Conservation (phyloP, 2,797 vertebrate species). For the Onychomys leucogaster region DNA sequence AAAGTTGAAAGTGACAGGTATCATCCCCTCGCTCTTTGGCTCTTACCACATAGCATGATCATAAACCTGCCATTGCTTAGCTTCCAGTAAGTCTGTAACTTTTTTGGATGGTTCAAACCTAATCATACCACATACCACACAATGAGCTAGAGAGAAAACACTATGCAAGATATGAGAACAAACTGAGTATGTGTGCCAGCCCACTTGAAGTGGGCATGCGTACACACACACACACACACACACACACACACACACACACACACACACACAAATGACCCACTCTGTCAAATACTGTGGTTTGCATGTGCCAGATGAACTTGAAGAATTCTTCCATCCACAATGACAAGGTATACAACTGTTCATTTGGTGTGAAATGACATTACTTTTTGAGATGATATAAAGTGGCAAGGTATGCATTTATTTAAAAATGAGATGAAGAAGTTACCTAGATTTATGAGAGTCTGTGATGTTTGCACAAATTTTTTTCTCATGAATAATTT, state of each 20-base stretch:
- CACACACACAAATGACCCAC: neutral
- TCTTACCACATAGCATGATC: neutral
- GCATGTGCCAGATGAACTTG: neutral
- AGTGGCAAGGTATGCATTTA: slow-evolving; percentile 59
- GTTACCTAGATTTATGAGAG: slow-evolving; percentile 82
- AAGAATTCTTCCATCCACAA: neutral
- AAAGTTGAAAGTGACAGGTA: neutral
- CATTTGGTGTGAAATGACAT: slow-evolving; percentile 37
- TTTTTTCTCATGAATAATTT: slow-evolving; percentile 64
- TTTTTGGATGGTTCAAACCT: neutral
- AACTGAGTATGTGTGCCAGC: neutral
- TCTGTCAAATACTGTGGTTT: neutral
- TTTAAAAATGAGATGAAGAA: slow-evolving; percentile 66
- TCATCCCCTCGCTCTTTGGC: neutral
- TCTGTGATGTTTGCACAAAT: slow-evolving; percentile 46
- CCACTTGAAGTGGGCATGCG: too few relatives aligned
- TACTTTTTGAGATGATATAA: slow-evolving; percentile 45
- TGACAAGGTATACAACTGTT: slow-evolving; percentile 2
- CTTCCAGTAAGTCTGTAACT: neutral
- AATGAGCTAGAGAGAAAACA: neutral
- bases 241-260: neutral
- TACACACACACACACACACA: neutral
- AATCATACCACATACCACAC: neutral
- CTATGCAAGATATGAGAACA: neutral
- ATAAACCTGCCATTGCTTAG: neutral